Percentiles rank a stretch among this genome's conserved stretches.
Conservation (phyloP, 2,888 invertebrate genomes). For the Thymelicus acteon region DNA sequence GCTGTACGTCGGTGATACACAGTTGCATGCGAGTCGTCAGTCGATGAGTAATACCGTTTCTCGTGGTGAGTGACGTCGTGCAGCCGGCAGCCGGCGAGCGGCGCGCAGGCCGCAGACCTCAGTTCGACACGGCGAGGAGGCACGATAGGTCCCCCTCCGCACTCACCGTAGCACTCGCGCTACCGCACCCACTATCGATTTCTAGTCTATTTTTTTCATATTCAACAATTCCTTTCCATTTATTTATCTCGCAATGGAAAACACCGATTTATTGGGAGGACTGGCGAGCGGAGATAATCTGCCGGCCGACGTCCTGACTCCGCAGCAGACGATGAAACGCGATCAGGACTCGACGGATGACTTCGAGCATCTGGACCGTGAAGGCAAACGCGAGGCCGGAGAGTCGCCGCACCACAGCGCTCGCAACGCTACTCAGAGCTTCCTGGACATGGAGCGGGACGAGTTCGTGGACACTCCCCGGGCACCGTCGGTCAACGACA, state of each 20-base stretch:
- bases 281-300: slow-evolving; percentile 67
- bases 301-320: slow-evolving; percentile 45
- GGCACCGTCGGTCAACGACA: slow-evolving; percentile 67
- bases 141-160: slow-evolving; percentile 68
- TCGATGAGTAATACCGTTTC: slow-evolving; percentile 81
- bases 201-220: slow-evolving; percentile 49
- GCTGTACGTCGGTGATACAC: slow-evolving; percentile 53
- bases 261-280: slow-evolving; percentile 67
- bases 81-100: slow-evolving; percentile 58
- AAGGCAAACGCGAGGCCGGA: slow-evolving; percentile 67
- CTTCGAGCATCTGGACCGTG: slow-evolving; percentile 89
- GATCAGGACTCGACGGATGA: slow-evolving; percentile 90
- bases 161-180: slow-evolving; percentile 53
- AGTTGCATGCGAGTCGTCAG: slow-evolving; percentile 66
- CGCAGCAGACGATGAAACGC: slow-evolving; percentile 70
- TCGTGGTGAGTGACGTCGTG: slow-evolving; percentile 78
- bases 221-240: slow-evolving; percentile 1
- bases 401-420: slow-evolving; percentile 62
- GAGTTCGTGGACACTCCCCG: slow-evolving; percentile 68
- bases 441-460: slow-evolving; percentile 80
- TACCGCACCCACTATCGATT: slow-evolving; percentile 67
- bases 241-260: slow-evolving; percentile 58
- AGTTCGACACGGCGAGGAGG: slow-evolving; percentile 72
- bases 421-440: slow-evolving; percentile 69
- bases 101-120: slow-evolving; percentile 52